Conservation (phyloP, 1,140 invertebrate species). For the Mamestra configurata region DNA sequence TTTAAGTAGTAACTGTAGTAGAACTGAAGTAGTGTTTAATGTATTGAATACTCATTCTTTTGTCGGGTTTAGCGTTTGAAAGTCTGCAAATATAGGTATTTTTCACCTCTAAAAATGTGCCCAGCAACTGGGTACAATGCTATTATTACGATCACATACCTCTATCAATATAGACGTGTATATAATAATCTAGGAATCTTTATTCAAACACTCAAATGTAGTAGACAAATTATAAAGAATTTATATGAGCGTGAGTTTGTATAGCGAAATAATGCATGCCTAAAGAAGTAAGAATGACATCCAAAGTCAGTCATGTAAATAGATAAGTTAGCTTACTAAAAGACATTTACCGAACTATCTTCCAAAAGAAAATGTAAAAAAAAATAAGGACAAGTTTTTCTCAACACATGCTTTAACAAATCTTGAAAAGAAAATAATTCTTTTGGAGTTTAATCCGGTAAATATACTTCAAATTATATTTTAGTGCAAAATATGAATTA, state of each 20-base stretch:
- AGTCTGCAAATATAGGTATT: conserved; percentile 18
- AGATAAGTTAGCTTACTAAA: conserved; percentile 49
- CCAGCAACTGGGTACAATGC: conserved; percentile 26
- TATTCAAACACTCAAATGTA: conserved; percentile 22
- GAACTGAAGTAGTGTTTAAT: conserved; percentile 52
- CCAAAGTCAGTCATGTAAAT: conserved; percentile 74
- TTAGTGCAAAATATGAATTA: conserved; percentile 49
- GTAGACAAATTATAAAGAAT: conserved; percentile 18
- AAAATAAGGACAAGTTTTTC: background rate
- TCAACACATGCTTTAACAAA: background rate
- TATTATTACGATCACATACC: conserved; percentile 28
- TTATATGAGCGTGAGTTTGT: conserved; percentile 19
- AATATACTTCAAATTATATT: conserved; percentile 27
- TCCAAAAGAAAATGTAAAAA: background rate
- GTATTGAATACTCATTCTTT: conserved; percentile 51
- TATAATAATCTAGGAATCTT: conserved; percentile 29
- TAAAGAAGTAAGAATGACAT: conserved; percentile 55
- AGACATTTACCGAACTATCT: conserved; percentile 29
- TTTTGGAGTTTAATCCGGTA: conserved; percentile 18
- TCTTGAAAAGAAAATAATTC: background rate
- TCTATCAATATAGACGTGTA: conserved; percentile 20
- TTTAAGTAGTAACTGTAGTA: conserved; percentile 72
- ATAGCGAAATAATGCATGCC: conserved; percentile 2
- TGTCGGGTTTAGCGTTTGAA: conserved; percentile 38
- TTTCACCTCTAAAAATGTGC: conserved; percentile 8